Percentiles rank a stretch among this genome's conserved stretches.
Evolutionary conservation across 2,113 vertebrate species (phyloP).

Genomic region (Microcebus murinus): DNA sequence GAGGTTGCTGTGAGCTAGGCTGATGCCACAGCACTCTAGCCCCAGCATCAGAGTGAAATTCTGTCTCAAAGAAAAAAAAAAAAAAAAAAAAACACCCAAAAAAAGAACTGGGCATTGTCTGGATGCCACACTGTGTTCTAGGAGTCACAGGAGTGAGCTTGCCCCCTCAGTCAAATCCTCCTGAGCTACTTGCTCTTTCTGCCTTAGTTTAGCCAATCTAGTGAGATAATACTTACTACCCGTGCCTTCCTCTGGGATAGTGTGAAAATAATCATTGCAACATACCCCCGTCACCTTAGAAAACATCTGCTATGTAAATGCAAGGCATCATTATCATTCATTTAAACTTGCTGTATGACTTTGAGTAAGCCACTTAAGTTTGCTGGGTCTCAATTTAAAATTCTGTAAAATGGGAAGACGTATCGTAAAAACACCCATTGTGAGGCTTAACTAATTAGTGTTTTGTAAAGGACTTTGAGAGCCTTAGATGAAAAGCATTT

Average conservation of each 20-base stretch:
- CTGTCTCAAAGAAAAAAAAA: no score
- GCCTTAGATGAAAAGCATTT: constrained; percentile 67
- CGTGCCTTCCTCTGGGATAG: not conserved
- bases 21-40: no score
- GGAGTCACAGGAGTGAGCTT: not conserved
- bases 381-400: constrained; percentile 68
- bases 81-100: no score
- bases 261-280: constrained; percentile 22
- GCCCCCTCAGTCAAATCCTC: not conserved
- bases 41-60: no score
- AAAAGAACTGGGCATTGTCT: not conserved
- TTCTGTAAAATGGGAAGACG: constrained; percentile 73
- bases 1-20: no score
- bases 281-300: not conserved
- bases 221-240: not conserved
- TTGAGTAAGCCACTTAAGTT: constrained; percentile 46
- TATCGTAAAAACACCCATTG: constrained; percentile 37
- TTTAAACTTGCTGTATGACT: constrained; percentile 35
- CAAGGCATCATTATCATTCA: constrained; percentile 29
- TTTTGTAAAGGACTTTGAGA: constrained; percentile 57
- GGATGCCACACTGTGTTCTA: not conserved
- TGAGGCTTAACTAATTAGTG: constrained; percentile 61
- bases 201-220: constrained; percentile 3
- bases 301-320: not conserved
- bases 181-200: not conserved